Percentiles rank a stretch among this genome's conserved stretches.
phyloP scores from a whole-genome alignment of 2,888 invertebrate species.

The Ophioninae sp. region DNA sequence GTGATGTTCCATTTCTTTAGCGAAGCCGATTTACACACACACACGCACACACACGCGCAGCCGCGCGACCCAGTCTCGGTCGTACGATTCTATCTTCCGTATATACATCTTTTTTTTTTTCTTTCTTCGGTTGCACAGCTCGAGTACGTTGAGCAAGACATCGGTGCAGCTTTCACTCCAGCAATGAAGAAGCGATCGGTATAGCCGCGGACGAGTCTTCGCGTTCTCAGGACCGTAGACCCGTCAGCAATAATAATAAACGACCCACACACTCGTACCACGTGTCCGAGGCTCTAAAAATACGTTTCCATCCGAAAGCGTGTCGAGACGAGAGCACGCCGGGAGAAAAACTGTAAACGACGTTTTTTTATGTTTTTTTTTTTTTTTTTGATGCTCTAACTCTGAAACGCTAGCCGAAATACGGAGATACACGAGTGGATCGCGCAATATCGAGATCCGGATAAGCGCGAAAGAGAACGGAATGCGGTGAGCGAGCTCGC shows the following conservation, averaged over 20 bases:
- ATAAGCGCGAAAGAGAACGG: not conserved
- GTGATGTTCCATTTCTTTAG: too few species aligned
- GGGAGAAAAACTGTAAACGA: constrained; percentile 16
- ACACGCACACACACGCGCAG: not conserved
- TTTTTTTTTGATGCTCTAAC: too few species aligned
- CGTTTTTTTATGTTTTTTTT: constrained; percentile 9
- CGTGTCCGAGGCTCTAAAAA: constrained; percentile 58
- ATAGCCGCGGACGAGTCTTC: constrained; percentile 14
- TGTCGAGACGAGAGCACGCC: constrained; percentile 30
- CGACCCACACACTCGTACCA: constrained; percentile 30
- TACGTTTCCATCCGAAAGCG: constrained; percentile 27
- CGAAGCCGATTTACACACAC: too few species aligned
- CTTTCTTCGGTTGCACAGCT: not conserved
- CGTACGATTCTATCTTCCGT: constrained; percentile 1
- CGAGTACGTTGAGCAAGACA: constrained; percentile 16
- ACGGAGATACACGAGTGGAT: not conserved
- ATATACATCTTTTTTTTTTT: not conserved
- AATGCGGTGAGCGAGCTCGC: too few species aligned
- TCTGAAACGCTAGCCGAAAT: too few species aligned
- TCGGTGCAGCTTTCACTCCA: constrained; percentile 37
- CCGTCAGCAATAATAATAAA: constrained; percentile 20
- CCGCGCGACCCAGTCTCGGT: not conserved
- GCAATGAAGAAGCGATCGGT: constrained; percentile 29
- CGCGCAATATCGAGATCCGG: not conserved
- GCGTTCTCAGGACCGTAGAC: constrained; percentile 23